phyloP scores from a whole-genome alignment of 2,113 vertebrate species.

The Fregetta grallaria region DNA sequence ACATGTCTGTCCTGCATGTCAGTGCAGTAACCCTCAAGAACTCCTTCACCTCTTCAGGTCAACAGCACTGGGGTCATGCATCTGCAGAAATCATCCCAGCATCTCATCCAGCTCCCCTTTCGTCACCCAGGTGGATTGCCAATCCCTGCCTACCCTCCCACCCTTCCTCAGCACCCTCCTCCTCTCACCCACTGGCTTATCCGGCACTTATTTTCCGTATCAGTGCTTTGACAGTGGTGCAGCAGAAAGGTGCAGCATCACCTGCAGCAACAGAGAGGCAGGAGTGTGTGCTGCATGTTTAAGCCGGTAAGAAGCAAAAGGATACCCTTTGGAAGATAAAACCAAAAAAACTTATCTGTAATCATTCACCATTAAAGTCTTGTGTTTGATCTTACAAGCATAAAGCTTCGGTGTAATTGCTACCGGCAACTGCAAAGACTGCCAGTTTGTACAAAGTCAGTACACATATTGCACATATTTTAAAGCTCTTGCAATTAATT shows the following conservation, averaged over 20 bases:
- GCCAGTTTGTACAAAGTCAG: neutral
- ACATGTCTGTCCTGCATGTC: neutral
- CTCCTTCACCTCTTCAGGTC: neutral
- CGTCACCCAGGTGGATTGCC: accelerated
- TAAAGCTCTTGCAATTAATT: neutral
- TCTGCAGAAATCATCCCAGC: neutral
- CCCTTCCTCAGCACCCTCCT: neutral
- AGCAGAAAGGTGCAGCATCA: neutral
- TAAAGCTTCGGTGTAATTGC: neutral
- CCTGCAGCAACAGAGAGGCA: neutral
- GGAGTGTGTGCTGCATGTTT: neutral
- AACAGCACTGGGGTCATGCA: neutral
- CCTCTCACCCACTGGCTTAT: neutral
- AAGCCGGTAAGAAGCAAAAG: neutral
- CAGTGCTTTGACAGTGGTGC: neutral
- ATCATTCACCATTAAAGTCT: neutral
- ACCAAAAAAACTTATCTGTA: neutral
- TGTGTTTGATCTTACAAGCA: neutral
- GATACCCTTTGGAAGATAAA: neutral
- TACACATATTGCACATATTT: neutral
- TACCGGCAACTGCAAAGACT: neutral
- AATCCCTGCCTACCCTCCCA: neutral
- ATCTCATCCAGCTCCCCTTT: neutral
- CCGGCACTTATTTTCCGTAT: neutral
- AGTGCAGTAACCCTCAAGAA: neutral